These are phyloP conservation scores for Remorina albescens DNA, from an alignment of 2,797 vertebrate species.

Conservation along the genomic window DNA sequence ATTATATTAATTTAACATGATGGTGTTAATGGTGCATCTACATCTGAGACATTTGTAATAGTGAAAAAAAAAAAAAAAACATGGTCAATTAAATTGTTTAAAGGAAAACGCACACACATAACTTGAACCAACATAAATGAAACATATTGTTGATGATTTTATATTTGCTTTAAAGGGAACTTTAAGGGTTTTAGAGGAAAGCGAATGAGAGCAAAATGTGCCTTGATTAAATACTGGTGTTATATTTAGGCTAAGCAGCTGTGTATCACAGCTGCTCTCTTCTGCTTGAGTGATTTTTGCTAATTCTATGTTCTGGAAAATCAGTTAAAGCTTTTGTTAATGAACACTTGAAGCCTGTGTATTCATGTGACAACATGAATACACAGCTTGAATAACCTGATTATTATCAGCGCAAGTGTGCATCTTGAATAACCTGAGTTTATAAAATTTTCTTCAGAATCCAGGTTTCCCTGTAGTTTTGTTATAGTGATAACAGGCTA, in stretches of 20 bases:
- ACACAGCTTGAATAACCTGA: neutral
- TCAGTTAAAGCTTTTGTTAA: neutral
- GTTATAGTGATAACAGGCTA: neutral
- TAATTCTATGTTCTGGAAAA: conserved; percentile 27
- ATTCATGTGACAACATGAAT: neutral
- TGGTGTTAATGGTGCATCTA: neutral
- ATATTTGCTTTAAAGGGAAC: conserved; percentile 18
- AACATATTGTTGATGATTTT: conserved; percentile 1
- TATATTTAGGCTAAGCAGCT: conserved; percentile 34
- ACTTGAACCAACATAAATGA: conserved; percentile 9
- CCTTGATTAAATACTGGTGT: neutral
- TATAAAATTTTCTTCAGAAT: no score
- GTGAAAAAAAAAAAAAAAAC: neutral
- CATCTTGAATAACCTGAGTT: no score
- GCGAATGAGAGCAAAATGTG: neutral
- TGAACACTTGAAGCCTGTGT: neutral
- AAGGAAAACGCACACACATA: no score
- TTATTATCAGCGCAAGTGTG: no score
- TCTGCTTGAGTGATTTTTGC: conserved; percentile 9
- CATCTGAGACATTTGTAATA: neutral
- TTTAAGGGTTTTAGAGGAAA: neutral
- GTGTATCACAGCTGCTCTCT: conserved; percentile 29
- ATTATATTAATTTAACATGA: conserved; percentile 29
- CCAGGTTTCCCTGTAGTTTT: neutral
- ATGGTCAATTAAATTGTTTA: no score